A percentile compares a stretch with the other conserved stretches of the same genome.
Evolutionary conservation across 2,113 vertebrate species (phyloP).

Genomic region (Leucosticte australis): DNA sequence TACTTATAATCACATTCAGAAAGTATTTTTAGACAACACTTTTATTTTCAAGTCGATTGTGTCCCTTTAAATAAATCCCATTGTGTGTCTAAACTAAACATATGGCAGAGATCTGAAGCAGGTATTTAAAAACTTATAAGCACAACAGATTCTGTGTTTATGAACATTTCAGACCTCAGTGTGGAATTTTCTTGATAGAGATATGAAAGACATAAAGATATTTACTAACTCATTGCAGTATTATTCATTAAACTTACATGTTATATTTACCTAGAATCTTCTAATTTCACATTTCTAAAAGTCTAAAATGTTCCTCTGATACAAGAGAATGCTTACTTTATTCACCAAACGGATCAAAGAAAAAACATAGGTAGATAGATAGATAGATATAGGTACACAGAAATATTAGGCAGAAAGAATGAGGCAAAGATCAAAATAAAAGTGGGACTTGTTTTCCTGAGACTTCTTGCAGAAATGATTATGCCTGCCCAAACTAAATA

Average conservation of each 20-base stretch:
- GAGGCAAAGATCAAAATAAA: neutral
- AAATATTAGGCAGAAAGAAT: neutral
- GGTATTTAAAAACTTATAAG: neutral
- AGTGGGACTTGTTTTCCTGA: neutral
- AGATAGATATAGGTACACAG: neutral
- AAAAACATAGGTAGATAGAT: neutral
- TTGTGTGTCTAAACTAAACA: neutral
- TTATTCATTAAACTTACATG: neutral
- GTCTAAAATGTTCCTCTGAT: neutral
- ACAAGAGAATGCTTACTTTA: neutral
- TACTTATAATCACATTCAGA: neutral
- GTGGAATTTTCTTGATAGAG: conserved; percentile 4
- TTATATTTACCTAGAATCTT: conserved; percentile 31
- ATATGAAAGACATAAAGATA: neutral
- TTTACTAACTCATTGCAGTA: neutral
- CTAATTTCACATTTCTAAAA: conserved; percentile 23
- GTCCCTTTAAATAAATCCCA: conserved; percentile 20
- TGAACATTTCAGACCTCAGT: conserved; percentile 40
- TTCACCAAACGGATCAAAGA: neutral
- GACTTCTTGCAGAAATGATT: neutral
- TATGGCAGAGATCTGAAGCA: neutral
- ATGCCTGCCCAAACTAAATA: neutral
- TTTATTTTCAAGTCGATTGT: neutral
- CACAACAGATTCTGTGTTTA: neutral
- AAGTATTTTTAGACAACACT: neutral